Evolutionary conservation across 2,888 invertebrate species (phyloP).

Genomic region (Cylloceria caligata): DNA sequence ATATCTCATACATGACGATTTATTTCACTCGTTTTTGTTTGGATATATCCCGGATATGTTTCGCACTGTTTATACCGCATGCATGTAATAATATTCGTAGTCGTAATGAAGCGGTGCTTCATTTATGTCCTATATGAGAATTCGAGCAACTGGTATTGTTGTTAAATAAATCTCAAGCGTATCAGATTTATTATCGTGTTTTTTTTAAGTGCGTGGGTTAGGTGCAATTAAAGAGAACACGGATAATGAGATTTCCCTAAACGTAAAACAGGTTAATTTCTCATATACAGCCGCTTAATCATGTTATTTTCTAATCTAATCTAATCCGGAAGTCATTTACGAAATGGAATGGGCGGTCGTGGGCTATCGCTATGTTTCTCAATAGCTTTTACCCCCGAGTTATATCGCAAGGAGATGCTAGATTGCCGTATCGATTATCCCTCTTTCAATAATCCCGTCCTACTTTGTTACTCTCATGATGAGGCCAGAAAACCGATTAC

Average conservation of each 20-base stretch:
- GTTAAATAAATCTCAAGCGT: no score
- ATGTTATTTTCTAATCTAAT: conserved; percentile 24
- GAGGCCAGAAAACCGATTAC: conserved; percentile 57
- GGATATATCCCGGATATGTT: neutral
- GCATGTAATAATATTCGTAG: neutral
- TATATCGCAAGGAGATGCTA: neutral
- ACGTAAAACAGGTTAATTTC: neutral
- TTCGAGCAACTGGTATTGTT: neutral
- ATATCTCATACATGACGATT: conserved; percentile 46
- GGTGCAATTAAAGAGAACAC: neutral
- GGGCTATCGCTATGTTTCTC: neutral
- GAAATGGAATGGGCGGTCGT: conserved; percentile 17
- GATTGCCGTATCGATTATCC: conserved; percentile 46
- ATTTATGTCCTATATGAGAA: neutral
- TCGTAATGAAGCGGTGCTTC: neutral
- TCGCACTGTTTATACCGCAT: neutral
- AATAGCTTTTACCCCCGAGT: neutral
- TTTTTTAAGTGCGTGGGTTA: neutral
- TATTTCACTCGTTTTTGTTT: conserved; percentile 13
- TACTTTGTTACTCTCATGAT: conserved; percentile 42
- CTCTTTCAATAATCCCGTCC: conserved; percentile 43
- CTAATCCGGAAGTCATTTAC: conserved; percentile 60
- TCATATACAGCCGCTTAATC: neutral
- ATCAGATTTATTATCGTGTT: no score
- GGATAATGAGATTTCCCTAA: neutral